These are phyloP conservation scores for Zaprionus gabonicus DNA, from an alignment of 1,140 invertebrate species.

Conservation along the genomic window DNA sequence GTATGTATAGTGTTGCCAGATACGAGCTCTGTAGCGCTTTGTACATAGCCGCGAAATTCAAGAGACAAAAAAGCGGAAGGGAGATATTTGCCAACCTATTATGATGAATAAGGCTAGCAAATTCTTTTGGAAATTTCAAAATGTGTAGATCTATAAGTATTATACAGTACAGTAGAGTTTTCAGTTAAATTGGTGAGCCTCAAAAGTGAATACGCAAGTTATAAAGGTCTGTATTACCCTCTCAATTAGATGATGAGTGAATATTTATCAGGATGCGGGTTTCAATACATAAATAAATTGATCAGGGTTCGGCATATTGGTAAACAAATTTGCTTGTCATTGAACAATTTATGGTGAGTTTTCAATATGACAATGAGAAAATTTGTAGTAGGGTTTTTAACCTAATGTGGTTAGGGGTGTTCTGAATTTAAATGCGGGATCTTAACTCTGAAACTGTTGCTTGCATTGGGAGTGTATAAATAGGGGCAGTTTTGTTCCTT, in stretches of 20 bases:
- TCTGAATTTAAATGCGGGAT: background rate
- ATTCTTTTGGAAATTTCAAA: too few species aligned
- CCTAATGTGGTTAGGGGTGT: background rate
- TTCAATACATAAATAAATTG: background rate
- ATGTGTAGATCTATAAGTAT: too few species aligned
- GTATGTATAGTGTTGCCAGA: too few species aligned
- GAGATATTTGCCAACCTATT: too few species aligned
- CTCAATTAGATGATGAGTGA: background rate
- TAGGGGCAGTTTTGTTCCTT: conserved; percentile 2
- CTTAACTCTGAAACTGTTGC: background rate
- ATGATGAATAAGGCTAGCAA: too few species aligned
- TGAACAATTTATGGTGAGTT: background rate
- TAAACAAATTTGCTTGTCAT: background rate
- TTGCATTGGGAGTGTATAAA: background rate
- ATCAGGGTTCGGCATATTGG: conserved; percentile 2
- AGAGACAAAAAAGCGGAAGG: too few species aligned
- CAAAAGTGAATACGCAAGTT: background rate
- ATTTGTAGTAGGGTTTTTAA: background rate
- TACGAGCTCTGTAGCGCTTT: too few species aligned
- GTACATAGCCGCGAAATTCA: too few species aligned
- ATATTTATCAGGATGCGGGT: background rate
- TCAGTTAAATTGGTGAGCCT: background rate
- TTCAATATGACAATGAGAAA: background rate
- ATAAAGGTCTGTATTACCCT: background rate
- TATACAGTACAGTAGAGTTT: background rate